phyloP scores from a whole-genome alignment of 2,797 vertebrate genomes.

The Acipenser transmontanus region DNA sequence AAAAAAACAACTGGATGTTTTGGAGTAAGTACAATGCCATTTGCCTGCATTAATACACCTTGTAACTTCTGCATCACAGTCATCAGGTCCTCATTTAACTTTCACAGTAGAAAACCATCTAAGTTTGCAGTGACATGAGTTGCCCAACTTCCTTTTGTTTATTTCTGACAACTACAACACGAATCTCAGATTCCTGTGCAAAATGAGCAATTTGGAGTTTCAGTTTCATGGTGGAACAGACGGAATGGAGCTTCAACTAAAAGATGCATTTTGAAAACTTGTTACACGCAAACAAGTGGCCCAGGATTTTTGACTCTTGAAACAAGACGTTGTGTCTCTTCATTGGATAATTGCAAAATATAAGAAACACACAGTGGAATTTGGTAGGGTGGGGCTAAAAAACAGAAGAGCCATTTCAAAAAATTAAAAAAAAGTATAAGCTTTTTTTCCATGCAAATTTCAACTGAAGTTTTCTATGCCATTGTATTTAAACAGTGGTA shows the following conservation, averaged over 20 bases:
- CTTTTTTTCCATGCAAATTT: slow-evolving; percentile 4
- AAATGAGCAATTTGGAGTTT: no score
- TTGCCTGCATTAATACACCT: background rate
- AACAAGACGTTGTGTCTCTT: no score
- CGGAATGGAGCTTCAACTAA: no score
- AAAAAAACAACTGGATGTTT: background rate
- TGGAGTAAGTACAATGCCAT: background rate
- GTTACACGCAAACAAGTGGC: no score
- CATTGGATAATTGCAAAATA: background rate
- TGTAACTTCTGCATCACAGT: background rate
- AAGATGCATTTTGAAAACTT: no score
- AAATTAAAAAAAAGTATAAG: background rate
- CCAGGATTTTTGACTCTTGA: no score
- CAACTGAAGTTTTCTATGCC: background rate
- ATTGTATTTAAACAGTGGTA: background rate
- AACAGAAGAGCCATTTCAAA: slow-evolving; percentile 12
- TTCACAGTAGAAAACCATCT: background rate
- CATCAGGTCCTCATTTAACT: background rate
- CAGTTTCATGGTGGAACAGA: no score
- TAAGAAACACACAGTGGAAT: background rate
- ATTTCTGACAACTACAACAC: background rate
- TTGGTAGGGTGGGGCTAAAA: background rate
- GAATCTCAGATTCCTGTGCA: background rate
- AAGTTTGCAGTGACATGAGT: background rate
- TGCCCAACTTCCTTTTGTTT: background rate